Evolutionary conservation across 37 sponge, comb jelly and placozoan genomes (phyloP).

Genomic region (Chondrosia reniformis): DNA sequence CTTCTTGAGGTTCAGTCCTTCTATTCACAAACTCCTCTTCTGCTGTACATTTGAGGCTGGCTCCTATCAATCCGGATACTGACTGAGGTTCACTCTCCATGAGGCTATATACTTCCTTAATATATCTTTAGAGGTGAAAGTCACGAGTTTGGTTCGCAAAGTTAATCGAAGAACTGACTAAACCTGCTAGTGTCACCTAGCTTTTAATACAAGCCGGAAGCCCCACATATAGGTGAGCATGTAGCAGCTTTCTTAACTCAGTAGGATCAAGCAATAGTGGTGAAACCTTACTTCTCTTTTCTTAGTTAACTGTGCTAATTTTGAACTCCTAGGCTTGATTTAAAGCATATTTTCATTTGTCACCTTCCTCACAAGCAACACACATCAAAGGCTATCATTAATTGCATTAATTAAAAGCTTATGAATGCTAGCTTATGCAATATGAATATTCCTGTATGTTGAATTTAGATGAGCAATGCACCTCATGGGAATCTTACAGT

Average conservation of each 20-base stretch:
- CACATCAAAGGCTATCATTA: neutral
- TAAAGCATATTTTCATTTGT: neutral
- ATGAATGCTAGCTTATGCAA: too few species aligned
- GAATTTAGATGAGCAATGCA: too few species aligned
- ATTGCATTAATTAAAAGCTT: conserved; percentile 22
- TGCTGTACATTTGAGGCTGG: neutral
- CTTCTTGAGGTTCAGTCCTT: too few species aligned
- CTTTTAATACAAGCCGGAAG: too few species aligned
- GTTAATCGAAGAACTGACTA: neutral
- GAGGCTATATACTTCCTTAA: neutral
- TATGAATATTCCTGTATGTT: too few species aligned
- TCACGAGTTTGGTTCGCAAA: neutral
- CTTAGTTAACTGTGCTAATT: neutral
- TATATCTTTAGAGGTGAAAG: neutral
- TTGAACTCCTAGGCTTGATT: neutral
- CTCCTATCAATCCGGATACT: neutral
- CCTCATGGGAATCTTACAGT: too few species aligned
- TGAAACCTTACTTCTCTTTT: conserved; percentile 8
- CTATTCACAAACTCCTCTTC: neutral
- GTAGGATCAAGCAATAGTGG: neutral
- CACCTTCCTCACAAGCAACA: neutral
- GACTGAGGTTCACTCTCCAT: neutral
- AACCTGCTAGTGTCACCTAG: too few species aligned
- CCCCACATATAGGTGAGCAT: too few species aligned
- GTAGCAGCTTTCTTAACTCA: too few species aligned